These are phyloP conservation scores for Ectemnius lituratus DNA, from an alignment of 2,888 invertebrate species.

Conservation along the genomic window DNA sequence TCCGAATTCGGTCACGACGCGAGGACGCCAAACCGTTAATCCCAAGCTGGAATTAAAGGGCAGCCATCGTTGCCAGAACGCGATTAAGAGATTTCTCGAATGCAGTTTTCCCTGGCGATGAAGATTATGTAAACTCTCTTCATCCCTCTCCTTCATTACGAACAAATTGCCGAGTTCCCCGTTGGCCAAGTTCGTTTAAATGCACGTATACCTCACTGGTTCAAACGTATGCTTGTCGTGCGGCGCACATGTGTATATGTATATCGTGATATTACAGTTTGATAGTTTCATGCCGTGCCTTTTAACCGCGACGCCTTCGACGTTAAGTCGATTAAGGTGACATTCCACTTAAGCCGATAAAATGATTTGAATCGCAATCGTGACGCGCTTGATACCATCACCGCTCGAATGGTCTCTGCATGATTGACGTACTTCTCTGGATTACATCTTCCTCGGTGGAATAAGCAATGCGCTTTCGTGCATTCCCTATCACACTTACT, in stretches of 20 bases:
- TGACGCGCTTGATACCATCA: background rate
- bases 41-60: too few species aligned
- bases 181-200: too few species aligned
- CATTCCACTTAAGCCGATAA: slow-evolving; percentile 6
- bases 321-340: background rate
- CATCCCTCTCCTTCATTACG: too few species aligned
- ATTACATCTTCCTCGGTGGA: slow-evolving; percentile 23
- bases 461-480: slow-evolving; percentile 12
- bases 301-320: slow-evolving; percentile 5
- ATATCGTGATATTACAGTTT: background rate
- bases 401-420: slow-evolving; percentile 9
- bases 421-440: slow-evolving; percentile 27
- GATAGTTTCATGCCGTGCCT: slow-evolving; percentile 3
- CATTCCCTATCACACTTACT: background rate
- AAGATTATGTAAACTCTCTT: too few species aligned
- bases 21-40: too few species aligned
- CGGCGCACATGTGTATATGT: background rate
- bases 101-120: too few species aligned
- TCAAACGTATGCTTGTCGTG: too few species aligned
- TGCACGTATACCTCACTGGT: too few species aligned
- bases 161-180: too few species aligned
- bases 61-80: too few species aligned
- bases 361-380: background rate
- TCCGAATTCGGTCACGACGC: too few species aligned
- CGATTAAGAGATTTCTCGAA: too few species aligned